Conservation (phyloP, 2,888 invertebrate genomes). For the Bellardia pandia region DNA sequence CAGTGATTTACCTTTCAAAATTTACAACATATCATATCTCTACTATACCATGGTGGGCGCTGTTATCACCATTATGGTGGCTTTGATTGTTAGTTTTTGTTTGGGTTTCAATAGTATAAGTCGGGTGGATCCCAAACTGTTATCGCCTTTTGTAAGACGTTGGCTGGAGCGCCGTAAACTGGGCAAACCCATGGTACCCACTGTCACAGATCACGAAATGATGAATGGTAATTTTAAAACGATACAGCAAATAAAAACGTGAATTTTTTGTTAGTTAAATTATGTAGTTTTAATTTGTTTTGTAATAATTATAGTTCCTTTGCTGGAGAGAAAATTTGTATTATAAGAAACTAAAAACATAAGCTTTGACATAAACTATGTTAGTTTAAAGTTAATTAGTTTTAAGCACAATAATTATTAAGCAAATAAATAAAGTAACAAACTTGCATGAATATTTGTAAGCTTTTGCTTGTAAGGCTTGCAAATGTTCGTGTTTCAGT, state of each 20-base stretch:
- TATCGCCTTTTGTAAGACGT: constrained; percentile 89
- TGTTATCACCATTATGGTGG: constrained; percentile 86
- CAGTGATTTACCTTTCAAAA: constrained; percentile 80
- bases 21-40: constrained; percentile 91
- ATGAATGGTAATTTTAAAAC: constrained; percentile 55
- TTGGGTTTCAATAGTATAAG: constrained; percentile 85
- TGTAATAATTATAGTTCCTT: constrained; percentile 61
- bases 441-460: not conserved
- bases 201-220: constrained; percentile 66
- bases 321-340: not conserved
- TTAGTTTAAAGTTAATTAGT: constrained; percentile 67
- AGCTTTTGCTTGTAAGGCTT: not conserved
- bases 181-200: constrained; percentile 43
- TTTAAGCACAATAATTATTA: constrained; percentile 5
- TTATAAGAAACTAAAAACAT: not conserved
- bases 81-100: constrained; percentile 85
- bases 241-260: constrained; percentile 75
- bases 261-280: constrained; percentile 3
- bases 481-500: not conserved
- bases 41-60: constrained; percentile 90
- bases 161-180: constrained; percentile 82
- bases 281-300: constrained; percentile 1
- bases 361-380: constrained; percentile 51
- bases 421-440: constrained; percentile 13
- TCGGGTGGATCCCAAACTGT: constrained; percentile 86